These are phyloP conservation scores for Ciconia boyciana DNA, from an alignment of 2,113 vertebrate species.

Conservation along the genomic window DNA sequence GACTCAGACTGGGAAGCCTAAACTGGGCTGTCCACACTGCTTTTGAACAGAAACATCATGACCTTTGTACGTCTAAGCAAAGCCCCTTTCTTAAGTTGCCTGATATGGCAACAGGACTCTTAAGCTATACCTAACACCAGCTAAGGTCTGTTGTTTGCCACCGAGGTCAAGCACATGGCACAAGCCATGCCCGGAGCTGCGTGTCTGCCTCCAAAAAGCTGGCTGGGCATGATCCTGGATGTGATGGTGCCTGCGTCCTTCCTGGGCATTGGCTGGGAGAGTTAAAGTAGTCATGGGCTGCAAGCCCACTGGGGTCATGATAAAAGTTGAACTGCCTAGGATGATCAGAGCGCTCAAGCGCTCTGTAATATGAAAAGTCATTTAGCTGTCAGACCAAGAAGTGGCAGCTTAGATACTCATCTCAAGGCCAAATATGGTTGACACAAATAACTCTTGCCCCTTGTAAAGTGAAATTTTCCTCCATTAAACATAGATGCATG, in stretches of 20 bases:
- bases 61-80: neutral
- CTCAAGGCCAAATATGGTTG: constrained; percentile 27
- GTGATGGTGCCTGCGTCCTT: neutral
- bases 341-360: neutral
- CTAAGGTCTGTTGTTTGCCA: neutral
- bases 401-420: constrained; percentile 18
- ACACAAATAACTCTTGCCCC: constrained; percentile 45
- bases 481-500: constrained; percentile 59
- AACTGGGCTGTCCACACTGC: neutral
- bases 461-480: constrained; percentile 48
- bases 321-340: neutral
- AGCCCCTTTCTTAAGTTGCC: neutral
- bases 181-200: neutral
- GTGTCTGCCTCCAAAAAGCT: neutral
- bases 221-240: neutral
- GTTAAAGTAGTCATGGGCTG: neutral
- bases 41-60: neutral
- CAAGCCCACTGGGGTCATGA: neutral
- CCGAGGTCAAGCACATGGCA: neutral
- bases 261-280: neutral
- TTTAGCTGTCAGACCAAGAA: constrained; percentile 29
- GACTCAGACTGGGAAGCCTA: neutral
- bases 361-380: neutral
- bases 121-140: neutral
- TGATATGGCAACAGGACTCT: neutral